Conservation (phyloP, 2,113 vertebrate genomes). For the Natator depressus region DNA sequence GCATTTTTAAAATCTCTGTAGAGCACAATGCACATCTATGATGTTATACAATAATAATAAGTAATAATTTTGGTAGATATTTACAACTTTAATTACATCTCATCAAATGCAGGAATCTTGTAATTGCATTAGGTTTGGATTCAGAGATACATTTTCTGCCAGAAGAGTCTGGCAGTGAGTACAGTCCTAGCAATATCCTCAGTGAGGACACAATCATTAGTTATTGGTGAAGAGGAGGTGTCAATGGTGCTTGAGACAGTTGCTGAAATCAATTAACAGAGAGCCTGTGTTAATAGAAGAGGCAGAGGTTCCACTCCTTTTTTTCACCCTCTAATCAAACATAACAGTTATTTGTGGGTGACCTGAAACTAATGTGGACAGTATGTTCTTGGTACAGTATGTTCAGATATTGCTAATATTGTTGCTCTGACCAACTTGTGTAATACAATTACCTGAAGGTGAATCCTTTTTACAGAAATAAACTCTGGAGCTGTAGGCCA, state of each 20-base stretch:
- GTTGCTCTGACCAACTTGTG: background rate
- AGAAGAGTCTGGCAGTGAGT: slow-evolving; percentile 26
- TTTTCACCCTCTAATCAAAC: background rate
- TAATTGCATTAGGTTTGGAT: background rate
- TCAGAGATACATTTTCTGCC: slow-evolving; percentile 10
- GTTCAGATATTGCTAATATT: background rate
- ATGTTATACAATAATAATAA: background rate
- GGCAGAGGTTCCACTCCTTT: background rate
- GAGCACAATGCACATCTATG: background rate
- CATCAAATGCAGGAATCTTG: background rate
- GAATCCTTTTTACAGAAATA: background rate
- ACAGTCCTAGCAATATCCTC: background rate
- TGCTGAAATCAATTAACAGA: slow-evolving; percentile 29
- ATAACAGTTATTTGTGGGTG: background rate
- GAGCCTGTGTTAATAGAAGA: background rate
- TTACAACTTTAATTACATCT: background rate
- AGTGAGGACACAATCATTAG: slow-evolving; percentile 36
- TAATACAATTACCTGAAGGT: background rate
- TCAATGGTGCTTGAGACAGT: slow-evolving; percentile 42
- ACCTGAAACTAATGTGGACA: background rate
- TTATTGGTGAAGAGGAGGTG: slow-evolving; percentile 26
- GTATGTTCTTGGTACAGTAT: background rate
- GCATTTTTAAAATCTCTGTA: background rate
- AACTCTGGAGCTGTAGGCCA: background rate
- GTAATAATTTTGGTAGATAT: background rate